A percentile compares a stretch with the other conserved stretches of the same genome.
These are phyloP conservation scores for Argyrosomus regius DNA, from an alignment of 2,797 vertebrate genomes.

Conservation along the genomic window DNA sequence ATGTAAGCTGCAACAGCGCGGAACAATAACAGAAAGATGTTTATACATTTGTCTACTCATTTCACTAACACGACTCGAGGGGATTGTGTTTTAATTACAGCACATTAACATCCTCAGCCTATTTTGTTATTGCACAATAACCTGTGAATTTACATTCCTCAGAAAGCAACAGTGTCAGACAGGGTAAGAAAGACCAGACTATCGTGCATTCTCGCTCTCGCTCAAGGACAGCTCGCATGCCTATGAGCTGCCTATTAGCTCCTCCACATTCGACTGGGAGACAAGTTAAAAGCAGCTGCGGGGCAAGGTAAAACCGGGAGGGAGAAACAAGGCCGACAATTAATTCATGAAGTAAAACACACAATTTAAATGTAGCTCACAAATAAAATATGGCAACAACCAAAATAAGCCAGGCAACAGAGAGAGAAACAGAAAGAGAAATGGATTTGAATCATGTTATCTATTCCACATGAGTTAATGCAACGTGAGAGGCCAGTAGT, in stretches of 20 bases:
- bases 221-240: constrained; percentile 2
- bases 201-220: not conserved
- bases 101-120: constrained; percentile 7
- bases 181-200: not conserved
- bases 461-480: constrained; percentile 64
- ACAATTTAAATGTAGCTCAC: constrained; percentile 18
- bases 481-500: constrained; percentile 62
- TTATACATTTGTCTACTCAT: constrained; percentile 21
- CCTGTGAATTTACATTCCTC: constrained; percentile 12
- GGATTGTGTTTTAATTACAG: constrained; percentile 20
- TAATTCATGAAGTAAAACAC: constrained; percentile 43
- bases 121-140: constrained; percentile 16
- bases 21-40: constrained; percentile 9
- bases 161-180: constrained; percentile 1
- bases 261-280: constrained; percentile 22
- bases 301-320: constrained; percentile 37
- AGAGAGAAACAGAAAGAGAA: constrained; percentile 16
- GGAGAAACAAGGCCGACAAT: constrained; percentile 48
- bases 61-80: constrained; percentile 10
- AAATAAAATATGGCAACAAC: constrained; percentile 35
- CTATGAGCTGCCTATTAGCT: too few species aligned
- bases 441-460: constrained; percentile 30
- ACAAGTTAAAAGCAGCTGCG: constrained; percentile 38
- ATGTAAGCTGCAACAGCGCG: constrained; percentile 9
- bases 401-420: constrained; percentile 17